phyloP scores from a whole-genome alignment of 1,140 invertebrate genomes.

The Portunus trituberculatus region DNA sequence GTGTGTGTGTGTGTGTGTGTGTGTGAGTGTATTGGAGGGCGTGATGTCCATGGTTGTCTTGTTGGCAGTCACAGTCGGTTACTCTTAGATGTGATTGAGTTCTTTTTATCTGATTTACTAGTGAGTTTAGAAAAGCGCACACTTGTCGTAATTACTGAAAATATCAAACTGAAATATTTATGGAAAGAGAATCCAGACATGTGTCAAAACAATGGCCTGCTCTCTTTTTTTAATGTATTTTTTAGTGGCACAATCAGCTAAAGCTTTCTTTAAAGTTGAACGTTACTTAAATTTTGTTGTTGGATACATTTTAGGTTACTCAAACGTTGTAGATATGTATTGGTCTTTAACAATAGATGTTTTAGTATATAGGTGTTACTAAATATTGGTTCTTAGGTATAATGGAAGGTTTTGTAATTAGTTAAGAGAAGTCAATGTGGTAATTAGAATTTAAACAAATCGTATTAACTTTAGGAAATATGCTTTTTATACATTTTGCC shows the following conservation, averaged over 20 bases:
- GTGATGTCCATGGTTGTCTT: not conserved
- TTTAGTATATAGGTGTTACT: not conserved
- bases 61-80: not conserved
- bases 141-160: not conserved
- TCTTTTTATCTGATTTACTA: not conserved
- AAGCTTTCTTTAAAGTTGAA: too few relatives aligned
- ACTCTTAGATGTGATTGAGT: not conserved
- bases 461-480: not conserved
- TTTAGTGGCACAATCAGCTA: not conserved
- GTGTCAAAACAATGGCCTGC: not conserved
- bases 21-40: not conserved
- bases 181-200: not conserved
- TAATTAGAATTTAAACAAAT: not conserved
- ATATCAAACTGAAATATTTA: not conserved
- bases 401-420: not conserved
- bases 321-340: not conserved
- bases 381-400: not conserved
- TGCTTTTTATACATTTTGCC: not conserved
- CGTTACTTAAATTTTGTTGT: not conserved
- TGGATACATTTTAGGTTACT: not conserved
- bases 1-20: conserved; percentile 11
- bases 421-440: not conserved
- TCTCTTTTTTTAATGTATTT: not conserved
- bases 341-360: not conserved
- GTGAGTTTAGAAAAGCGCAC: not conserved